Evolutionary conservation across 2,888 invertebrate genomes (phyloP).

Genomic region (Drosophila longiperda): DNA sequence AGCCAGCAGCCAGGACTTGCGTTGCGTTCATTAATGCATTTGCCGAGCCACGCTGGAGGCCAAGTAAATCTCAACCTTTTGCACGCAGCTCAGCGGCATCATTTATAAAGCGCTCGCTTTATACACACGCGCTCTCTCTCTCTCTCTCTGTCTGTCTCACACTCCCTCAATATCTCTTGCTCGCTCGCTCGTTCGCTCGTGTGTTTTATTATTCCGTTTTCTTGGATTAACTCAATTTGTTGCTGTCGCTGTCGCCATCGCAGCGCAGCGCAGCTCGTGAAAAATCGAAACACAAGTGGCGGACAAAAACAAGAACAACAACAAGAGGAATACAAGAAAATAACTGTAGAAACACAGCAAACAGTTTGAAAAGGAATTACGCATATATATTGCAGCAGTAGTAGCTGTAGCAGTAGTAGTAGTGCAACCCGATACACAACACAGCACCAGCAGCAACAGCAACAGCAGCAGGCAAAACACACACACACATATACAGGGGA

Average conservation of each 20-base stretch:
- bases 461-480: constrained; percentile 25
- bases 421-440: constrained; percentile 62
- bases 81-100: constrained; percentile 62
- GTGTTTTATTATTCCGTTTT: constrained; percentile 78
- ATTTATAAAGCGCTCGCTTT: constrained; percentile 68
- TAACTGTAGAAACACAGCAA: constrained; percentile 52
- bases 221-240: constrained; percentile 81
- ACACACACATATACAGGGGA: constrained; percentile 25
- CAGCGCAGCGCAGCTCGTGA: constrained; percentile 48
- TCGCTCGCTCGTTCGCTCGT: constrained; percentile 18
- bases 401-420: constrained; percentile 21
- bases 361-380: constrained; percentile 49
- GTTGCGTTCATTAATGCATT: constrained; percentile 74
- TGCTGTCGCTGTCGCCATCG: constrained; percentile 65
- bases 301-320: constrained; percentile 29
- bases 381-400: constrained; percentile 27
- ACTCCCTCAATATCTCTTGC: constrained; percentile 10
- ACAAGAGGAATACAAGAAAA: constrained; percentile 31
- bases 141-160: constrained; percentile 7
- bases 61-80: constrained; percentile 77
- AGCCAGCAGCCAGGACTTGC: constrained; percentile 30
- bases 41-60: constrained; percentile 56
- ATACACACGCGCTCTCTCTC: constrained; percentile 26
- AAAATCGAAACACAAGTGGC: constrained; percentile 69
- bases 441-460: constrained; percentile 9